Percentiles rank a stretch among this genome's conserved stretches.
These are phyloP conservation scores for Mythimna albipuncta DNA, from an alignment of 2,888 invertebrate genomes.

Conservation along the genomic window DNA sequence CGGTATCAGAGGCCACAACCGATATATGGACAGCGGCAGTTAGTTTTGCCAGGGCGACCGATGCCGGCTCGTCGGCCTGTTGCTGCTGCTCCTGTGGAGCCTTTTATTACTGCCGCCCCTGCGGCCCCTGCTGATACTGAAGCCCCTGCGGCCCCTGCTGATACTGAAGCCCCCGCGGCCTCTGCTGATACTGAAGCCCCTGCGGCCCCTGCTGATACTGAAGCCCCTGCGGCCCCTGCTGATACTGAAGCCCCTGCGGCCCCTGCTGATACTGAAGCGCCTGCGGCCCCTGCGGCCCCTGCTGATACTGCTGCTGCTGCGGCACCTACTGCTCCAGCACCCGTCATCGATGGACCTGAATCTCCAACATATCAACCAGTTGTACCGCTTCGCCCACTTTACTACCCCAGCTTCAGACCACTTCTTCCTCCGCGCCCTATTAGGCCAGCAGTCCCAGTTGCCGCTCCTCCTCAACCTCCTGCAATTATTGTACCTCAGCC, in stretches of 20 bases:
- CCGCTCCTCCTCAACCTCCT: background rate
- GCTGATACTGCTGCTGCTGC: background rate
- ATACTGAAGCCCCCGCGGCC: background rate
- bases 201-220: background rate
- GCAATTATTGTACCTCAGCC: background rate
- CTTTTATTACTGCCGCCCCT: background rate
- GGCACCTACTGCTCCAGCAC: background rate
- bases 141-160: background rate
- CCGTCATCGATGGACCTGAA: background rate
- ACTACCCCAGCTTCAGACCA: constrained; percentile 6
- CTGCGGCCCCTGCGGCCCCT: background rate
- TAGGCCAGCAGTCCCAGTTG: background rate
- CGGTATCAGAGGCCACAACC: constrained; percentile 55
- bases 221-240: background rate
- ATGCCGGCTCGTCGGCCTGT: background rate
- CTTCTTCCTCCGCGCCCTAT: constrained; percentile 18
- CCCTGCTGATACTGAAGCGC: background rate
- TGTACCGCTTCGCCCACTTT: background rate
- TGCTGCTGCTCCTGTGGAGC: background rate
- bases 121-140: background rate
- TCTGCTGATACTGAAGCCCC: background rate
- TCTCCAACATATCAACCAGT: constrained; percentile 2
- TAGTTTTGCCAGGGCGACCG: constrained; percentile 10
- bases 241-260: background rate
- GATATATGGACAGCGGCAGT: constrained; percentile 13